A percentile compares a stretch with the other conserved stretches of the same genome.
Conservation (phyloP, 2,888 invertebrate species). For the Plutella xylostella region DNA sequence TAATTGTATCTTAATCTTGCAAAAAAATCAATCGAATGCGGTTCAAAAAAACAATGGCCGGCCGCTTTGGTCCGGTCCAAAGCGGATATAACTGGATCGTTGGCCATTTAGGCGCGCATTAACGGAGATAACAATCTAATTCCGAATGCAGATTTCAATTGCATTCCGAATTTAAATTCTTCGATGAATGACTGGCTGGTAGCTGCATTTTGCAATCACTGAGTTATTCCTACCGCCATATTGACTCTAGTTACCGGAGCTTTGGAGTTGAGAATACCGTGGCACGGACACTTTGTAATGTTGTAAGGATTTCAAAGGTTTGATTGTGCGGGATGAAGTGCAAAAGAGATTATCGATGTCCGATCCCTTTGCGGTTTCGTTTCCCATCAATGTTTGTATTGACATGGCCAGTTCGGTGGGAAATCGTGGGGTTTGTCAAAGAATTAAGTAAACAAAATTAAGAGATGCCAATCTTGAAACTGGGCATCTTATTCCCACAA, state of each 20-base stretch:
- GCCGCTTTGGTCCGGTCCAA: conserved; percentile 12
- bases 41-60: neutral
- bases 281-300: too few relatives aligned
- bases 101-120: conserved; percentile 39
- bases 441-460: too few relatives aligned
- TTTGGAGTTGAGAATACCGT: neutral
- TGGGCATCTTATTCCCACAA: too few relatives aligned
- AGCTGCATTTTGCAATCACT: neutral
- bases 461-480: too few relatives aligned
- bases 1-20: conserved; percentile 29
- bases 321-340: conserved; percentile 12
- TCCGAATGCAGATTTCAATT: conserved; percentile 47
- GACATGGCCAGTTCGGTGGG: neutral
- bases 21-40: conserved; percentile 17
- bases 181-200: conserved; percentile 3
- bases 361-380: conserved; percentile 25
- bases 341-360: conserved; percentile 38
- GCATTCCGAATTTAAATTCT: conserved; percentile 24
- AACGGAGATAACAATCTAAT: conserved; percentile 56
- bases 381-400: conserved; percentile 29
- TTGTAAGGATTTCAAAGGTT: neutral
- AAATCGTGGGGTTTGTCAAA: too few relatives aligned
- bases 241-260: neutral
- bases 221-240: neutral
- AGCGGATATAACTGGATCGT: conserved; percentile 34